Base-by-base conservation (phyloP, 2,113 vertebrate genomes). In the Eurypyga helias region DNA sequence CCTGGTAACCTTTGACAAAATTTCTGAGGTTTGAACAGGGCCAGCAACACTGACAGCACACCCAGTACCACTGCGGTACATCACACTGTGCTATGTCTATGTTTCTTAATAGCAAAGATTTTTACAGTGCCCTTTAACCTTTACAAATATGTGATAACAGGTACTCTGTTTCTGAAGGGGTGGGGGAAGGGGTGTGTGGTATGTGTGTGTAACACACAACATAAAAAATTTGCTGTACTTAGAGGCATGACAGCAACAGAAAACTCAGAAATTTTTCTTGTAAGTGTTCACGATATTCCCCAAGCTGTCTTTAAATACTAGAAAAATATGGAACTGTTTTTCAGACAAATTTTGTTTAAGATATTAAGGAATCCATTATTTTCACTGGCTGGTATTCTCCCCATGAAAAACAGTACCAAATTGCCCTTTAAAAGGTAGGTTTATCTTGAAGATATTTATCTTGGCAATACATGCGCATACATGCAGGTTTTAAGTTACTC, bases 251-350 rank as follows among this genome's bases (percentile, higher is more conserved):
- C n/a, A 51, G 36, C 20, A 85, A 62, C 6, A 69, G 34, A 36
- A 64, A 88, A 64, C 7, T 23, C 31, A 29, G 17, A 11, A 3
- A 7, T 24, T 26, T 64, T 61, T 41, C 13, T 41, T 0, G 0
- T 38, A 55, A 29, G 3, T 58, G 90, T 83, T 80, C 36, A 54
- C 45, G 34, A 14, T 48, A n/a, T 51, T 83, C 28, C 12, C n/a
- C 17, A 75, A 79, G 45, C 9, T 38, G 6, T 7, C 26, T 48
- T 45, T 57, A 83, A 65, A n/a, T 48, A 45, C 16, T 34, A 48
- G 6, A 86, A 45, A 89, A 83, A 86, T 5, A 41, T 0, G 0
- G 7, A 38, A 64, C 14, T 41, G 45, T 13, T 79, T 62, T 54
- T 62, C 26, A 75, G 51, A 45, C 14, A 71, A 31, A 24, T 45